Evolutionary conservation across 2,113 vertebrate species (phyloP).

Genomic region (Dipodomys ordii): DNA sequence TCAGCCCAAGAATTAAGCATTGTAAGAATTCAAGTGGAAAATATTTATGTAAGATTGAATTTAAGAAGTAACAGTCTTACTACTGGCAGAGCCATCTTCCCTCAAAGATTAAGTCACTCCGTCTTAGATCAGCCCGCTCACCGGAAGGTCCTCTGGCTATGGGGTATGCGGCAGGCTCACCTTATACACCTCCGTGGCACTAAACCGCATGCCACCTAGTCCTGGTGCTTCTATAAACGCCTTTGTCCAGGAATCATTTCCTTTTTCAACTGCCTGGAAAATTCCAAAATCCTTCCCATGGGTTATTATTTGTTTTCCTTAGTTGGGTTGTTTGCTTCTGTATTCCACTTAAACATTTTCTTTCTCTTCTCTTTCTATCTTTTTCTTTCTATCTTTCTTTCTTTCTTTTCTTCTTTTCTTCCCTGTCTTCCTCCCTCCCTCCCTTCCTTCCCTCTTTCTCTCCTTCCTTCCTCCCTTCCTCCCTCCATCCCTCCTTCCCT

Average conservation of each 20-base stretch:
- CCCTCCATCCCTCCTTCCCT: too few relatives aligned
- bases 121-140: neutral
- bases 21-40: neutral
- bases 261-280: neutral
- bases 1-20: constrained; percentile 42
- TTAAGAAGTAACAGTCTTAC: constrained; percentile 54
- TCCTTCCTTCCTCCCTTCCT: too few relatives aligned
- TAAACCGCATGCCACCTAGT: too few relatives aligned
- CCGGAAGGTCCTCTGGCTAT: neutral
- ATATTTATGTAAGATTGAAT: constrained; percentile 25
- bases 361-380: too few relatives aligned
- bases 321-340: too few relatives aligned
- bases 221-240: too few relatives aligned
- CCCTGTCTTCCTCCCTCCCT: too few relatives aligned
- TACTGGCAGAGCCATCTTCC: neutral
- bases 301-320: neutral
- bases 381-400: too few relatives aligned
- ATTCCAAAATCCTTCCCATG: neutral
- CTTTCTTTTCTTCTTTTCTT: too few relatives aligned
- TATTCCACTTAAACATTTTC: too few relatives aligned
- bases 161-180: neutral
- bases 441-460: too few relatives aligned
- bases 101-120: neutral
- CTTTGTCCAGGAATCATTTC: neutral
- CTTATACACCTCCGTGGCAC: too few relatives aligned